Conservation (phyloP, 2,113 vertebrate genomes). For the Nipponia nippon region DNA sequence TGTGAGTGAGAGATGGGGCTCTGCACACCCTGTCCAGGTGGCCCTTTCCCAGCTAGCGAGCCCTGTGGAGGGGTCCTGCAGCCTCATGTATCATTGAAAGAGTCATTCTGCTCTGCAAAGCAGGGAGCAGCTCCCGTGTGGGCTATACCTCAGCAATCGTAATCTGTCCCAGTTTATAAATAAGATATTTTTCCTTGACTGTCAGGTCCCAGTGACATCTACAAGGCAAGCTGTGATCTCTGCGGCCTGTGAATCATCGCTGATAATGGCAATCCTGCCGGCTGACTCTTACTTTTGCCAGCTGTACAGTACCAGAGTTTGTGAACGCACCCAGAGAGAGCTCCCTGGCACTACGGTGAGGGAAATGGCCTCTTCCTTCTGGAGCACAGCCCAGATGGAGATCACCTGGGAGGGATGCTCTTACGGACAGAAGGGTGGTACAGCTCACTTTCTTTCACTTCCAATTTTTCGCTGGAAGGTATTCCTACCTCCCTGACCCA, state of each 20-base stretch:
- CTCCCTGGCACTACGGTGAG: not conserved
- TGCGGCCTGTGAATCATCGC: not conserved
- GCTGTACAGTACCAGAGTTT: not conserved
- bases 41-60: not conserved
- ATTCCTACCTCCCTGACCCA: not conserved
- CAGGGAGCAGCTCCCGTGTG: not conserved
- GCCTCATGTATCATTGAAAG: not conserved
- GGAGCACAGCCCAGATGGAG: not conserved
- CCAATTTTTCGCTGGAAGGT: not conserved
- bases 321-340: not conserved
- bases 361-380: not conserved
- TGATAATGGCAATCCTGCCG: not conserved
- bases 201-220: conserved; percentile 6
- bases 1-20: not conserved
- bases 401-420: not conserved
- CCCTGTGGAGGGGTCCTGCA: not conserved
- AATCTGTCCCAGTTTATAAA: not conserved
- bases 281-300: not conserved
- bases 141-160: not conserved
- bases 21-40: not conserved
- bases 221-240: not conserved
- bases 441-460: not conserved
- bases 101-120: not conserved
- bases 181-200: conserved; percentile 1
- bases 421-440: not conserved